Evolutionary conservation across 2,797 vertebrate species (phyloP), one percentile per base, ranked within the genome.

Genomic region (Silurus lanzhouensis): DNA sequence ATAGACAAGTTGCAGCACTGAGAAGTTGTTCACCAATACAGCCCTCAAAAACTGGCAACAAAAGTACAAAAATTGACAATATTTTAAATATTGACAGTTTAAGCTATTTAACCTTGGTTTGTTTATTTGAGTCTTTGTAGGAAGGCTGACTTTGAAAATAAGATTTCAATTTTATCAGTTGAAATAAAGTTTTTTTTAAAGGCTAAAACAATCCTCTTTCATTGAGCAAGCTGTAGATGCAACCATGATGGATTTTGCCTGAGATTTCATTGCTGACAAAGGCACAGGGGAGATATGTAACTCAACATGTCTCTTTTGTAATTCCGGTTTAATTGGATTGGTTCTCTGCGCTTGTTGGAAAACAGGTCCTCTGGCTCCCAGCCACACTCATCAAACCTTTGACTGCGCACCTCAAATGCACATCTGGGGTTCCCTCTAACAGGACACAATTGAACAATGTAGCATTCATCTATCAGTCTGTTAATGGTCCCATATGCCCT

Each of bases 271-370:
- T 85, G 44, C 8, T 7, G 52, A 75, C 61, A 76, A 79, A 67
- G 68, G 66, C 87, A 88, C 87, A 84, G 82, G 87, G 87, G 87
- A 84, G 82, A 76, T 72, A 82, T 86, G 82, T 83, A 90, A 86
- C 87, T 86, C 82, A 75, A 90, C 87, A 87, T 81, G 79, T 86
- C 87, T 87, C 81, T 83, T 85, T 83, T 70, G 80, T 89, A 90
- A 90, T 89, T 89, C 86, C 58, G 38, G 67, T 84, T 87, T 89
- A 90, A 90, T 90, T 88, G 86, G 87, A 89, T 89, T 89, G 86
- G 83, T 86, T 90, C 81, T 89, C 81, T 58, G 74, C 63, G 77
- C 80, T 82, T 88, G 85, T 84, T 88, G 68, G 80, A 89, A 84
- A 88, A 86, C 89, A 89, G 82, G 85, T 90, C 88, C 87, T 84